Evolutionary conservation across 1,140 invertebrate species (phyloP).

Genomic region (Lordiphosa clarofinis): DNA sequence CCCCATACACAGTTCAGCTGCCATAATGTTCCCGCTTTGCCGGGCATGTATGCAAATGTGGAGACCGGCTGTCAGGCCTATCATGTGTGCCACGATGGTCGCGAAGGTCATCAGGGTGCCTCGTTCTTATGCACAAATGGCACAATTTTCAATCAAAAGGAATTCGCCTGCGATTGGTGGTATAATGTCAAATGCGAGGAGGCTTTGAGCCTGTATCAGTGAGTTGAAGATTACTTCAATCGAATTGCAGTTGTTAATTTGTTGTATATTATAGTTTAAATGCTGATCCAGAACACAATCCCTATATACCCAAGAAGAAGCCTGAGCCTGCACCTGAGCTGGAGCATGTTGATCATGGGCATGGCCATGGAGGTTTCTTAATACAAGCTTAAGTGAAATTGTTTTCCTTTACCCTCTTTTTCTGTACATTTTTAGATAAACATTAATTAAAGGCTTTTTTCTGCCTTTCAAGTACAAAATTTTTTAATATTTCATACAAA

Average conservation of each 20-base stretch:
- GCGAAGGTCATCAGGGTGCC: conserved; percentile 89
- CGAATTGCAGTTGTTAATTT: conserved; percentile 9
- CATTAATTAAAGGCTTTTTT: too few species aligned
- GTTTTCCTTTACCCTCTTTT: background rate
- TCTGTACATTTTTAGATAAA: too few species aligned
- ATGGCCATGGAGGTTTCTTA: conserved; percentile 78
- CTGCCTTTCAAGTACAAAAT: too few species aligned
- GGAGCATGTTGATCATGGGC: conserved; percentile 34
- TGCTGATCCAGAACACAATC: conserved; percentile 88
- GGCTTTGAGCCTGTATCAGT: conserved; percentile 81
- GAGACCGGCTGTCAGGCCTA: conserved; percentile 94
- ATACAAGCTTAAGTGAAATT: conserved; percentile 48
- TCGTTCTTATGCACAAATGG: conserved; percentile 93
- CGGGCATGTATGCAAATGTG: conserved; percentile 92
- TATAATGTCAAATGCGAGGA: conserved; percentile 92
- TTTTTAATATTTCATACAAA: too few species aligned
- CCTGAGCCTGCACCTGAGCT: conserved; percentile 67
- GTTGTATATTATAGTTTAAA: conserved; percentile 84
- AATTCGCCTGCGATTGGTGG: conserved; percentile 96
- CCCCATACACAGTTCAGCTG: conserved; percentile 90
- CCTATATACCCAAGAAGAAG: conserved; percentile 87
- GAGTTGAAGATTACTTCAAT: conserved; percentile 9
- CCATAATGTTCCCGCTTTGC: conserved; percentile 86
- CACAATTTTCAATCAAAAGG: conserved; percentile 92
- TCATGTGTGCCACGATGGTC: conserved; percentile 90